Evolutionary conservation across 1,140 invertebrate species (phyloP), one percentile per base, ranked within the genome.

Genomic region (Aricia agestis): DNA sequence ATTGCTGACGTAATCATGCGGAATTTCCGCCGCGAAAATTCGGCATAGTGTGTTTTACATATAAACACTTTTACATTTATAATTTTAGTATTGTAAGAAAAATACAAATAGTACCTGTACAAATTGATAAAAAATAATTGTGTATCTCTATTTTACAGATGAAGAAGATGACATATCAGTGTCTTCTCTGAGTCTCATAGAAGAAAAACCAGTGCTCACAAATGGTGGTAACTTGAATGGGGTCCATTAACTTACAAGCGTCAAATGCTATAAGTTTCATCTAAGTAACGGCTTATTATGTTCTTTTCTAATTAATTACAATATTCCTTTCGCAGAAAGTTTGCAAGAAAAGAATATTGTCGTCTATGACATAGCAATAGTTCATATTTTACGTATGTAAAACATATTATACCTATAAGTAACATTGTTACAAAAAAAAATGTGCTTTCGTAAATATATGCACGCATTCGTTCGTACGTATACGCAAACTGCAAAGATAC

Each of bases 161-260:
- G 88, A 88, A 74, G 88, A 88, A 76, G 86, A 90, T 57, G 87
- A 87, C 63, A 75, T 84, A 59, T 85, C 82, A 65, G 75, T 85
- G n/a, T 85, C 84, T 66, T 83, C 81, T 0, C 74, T 87, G n/a
- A 84, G 82, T 66, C 72, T 88, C 71, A 80, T 78, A 66, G 85
- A 90, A 73, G 85, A 89, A 71, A 89, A 87, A 45, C 78, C 79
- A 19, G 76, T 84, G 2, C 75, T 85, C 70, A 84, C 84, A 79
- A 90, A 90, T 72, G 86, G 83, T 19, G 83, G 81, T 74, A 68
- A 69, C 59, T 66, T 82, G 3, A 87, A 86, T 74, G 86, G 86
- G 19, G 72, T 83, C 68, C 79, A 78, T 76, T 81, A 78, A 73
- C 45, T 52, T 3, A 42, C 41, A 42, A 25, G 25, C 25, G 25